Conservation (phyloP, 1,140 invertebrate genomes). For the Bombus confusus region DNA sequence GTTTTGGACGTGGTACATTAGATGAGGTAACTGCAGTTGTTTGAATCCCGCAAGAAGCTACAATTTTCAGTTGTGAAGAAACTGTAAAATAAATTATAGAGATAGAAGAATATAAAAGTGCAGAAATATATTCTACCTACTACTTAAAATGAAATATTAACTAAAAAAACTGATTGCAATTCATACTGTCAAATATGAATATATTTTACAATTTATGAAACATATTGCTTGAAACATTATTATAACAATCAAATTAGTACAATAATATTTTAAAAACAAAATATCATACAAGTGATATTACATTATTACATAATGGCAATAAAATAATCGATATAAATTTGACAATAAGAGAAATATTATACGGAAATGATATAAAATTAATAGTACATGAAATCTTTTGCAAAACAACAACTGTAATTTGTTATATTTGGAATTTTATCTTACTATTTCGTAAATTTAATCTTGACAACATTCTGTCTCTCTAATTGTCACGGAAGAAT, state of each 20-base stretch:
- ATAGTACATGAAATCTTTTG: background rate
- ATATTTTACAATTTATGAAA: background rate
- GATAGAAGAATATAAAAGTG: background rate
- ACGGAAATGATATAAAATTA: background rate
- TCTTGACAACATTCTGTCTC: constrained; percentile 59
- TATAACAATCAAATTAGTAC: background rate
- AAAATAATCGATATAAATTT: constrained; percentile 18
- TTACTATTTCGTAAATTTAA: constrained; percentile 59
- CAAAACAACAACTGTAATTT: background rate
- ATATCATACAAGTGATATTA: background rate
- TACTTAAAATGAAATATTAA: background rate
- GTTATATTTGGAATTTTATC: constrained; percentile 2
- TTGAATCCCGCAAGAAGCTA: constrained; percentile 33
- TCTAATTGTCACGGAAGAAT: background rate
- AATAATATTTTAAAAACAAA: background rate
- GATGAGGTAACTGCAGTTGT: constrained; percentile 17
- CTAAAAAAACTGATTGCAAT: background rate
- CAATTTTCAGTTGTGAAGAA: constrained; percentile 26
- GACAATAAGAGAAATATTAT: background rate
- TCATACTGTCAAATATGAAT: background rate
- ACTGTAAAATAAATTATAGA: background rate
- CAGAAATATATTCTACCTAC: background rate
- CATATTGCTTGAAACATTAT: background rate
- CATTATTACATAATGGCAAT: constrained; percentile 58
- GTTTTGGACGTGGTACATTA: constrained; percentile 48